A percentile compares a stretch with the other conserved stretches of the same genome.
phyloP scores from a whole-genome alignment of 2,888 invertebrate genomes.

The Hirtodrosophila confusa region DNA sequence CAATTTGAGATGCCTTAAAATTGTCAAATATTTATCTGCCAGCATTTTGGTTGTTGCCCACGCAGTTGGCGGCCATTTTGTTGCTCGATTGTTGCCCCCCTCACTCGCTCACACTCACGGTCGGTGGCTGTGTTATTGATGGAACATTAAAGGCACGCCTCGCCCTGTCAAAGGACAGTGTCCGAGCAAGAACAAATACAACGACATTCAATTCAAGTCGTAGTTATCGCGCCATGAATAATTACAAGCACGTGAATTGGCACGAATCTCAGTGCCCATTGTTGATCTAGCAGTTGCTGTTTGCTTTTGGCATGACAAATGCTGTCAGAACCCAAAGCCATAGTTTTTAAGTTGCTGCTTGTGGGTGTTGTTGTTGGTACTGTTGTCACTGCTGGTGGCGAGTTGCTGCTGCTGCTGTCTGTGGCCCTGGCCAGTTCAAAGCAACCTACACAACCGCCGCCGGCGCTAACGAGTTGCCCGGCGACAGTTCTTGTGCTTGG shows the following conservation, averaged over 20 bases:
- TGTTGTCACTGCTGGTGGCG: conserved; percentile 7
- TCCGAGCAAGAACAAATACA: conserved; percentile 1
- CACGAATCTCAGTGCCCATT: conserved; percentile 21
- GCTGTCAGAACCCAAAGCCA: conserved; percentile 12
- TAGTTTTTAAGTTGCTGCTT: conserved; percentile 16
- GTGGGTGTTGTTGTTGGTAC: conserved; percentile 34
- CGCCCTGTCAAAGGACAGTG: conserved; percentile 5
- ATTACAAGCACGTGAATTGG: conserved; percentile 40
- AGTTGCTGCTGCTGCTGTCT: conserved; percentile 15
- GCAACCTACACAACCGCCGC: conserved; percentile 47
- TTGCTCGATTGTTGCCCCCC: conserved; percentile 12
- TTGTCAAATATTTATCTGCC: conserved; percentile 41
- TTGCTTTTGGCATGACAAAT: conserved; percentile 38
- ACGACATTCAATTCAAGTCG: conserved; percentile 22
- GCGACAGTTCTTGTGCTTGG: conserved; percentile 39
- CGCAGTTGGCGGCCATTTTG: conserved; percentile 31
- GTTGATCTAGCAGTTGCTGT: conserved; percentile 19
- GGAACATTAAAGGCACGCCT: conserved; percentile 9
- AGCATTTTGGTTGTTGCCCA: conserved; percentile 40
- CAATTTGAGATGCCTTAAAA: conserved; percentile 36
- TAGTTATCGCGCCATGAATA: conserved; percentile 45
- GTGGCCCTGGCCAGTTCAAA: conserved; percentile 59
- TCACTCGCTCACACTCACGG: not conserved
- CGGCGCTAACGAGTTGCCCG: conserved; percentile 45
- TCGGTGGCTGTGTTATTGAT: conserved; percentile 8